Base-by-base conservation (phyloP, 2,113 vertebrate species). In the Solea solea region DNA sequence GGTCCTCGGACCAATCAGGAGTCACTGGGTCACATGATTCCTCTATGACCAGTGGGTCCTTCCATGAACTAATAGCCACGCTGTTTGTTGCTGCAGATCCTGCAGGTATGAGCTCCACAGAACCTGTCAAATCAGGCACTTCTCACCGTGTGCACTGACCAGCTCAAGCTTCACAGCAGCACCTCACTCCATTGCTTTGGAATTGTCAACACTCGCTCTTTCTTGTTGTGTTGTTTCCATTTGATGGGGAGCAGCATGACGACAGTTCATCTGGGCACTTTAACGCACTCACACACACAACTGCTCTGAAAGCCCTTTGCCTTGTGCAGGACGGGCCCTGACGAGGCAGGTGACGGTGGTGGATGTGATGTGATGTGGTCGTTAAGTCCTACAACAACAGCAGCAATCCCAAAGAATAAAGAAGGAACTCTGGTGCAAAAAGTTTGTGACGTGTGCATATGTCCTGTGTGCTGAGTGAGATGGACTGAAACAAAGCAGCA, bases 401-500 rank as follows among this genome's bases (percentile, higher is more conserved):
- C 11, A 57, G 28, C 27, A 70, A 42, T 13, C 25, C 15, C 13
- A 64, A 49, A 50, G 16, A 27, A 64, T 56, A 49, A 0, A 42
- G 21, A 25, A 25, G 45, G 7, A 59, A 42, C 44, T 9, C n/a
- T 16, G 45, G 9, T 5, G 15, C 44, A 21, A 56, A 52, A 5
- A 27, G 60, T 9, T 61, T 27, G 9, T 58, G 13, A 69, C 25
- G 55, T 44, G 10, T 14, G 45, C 45, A 44, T 64, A 41, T 58
- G 34, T 21, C 9, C 46, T 41, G 50, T 77, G 77, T 82, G 73
- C 76, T 85, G 79, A 80, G 61, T 49, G 69, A 61, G 81, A 78
- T 51, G 34, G 71, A 78, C 14, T 64, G 51, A 84, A 71, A 65
- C 45, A 80, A 54, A 65, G 25, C 52, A 14, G 60, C 68, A 77